A percentile compares a stretch with the other conserved stretches of the same genome.
These are phyloP conservation scores for Ellobius talpinus DNA, from an alignment of 2,113 vertebrate species.

Conservation along the genomic window DNA sequence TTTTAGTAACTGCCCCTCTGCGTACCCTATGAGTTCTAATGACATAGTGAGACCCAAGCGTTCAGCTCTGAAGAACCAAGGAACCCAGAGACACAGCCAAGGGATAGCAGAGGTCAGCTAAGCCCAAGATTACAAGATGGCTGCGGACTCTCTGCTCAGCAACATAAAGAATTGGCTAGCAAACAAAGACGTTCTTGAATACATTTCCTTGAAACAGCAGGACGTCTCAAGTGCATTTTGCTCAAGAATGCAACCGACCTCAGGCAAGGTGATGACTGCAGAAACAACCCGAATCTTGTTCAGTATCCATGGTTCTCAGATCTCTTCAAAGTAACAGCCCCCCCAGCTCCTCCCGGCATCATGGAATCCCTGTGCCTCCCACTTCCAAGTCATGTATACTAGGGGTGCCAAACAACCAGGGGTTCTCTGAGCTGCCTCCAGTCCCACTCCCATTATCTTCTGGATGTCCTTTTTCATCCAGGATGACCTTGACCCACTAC, in stretches of 20 bases:
- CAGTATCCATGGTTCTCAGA: neutral
- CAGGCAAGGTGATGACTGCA: neutral
- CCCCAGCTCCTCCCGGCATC: neutral
- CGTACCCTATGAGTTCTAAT: neutral
- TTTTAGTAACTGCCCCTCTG: neutral
- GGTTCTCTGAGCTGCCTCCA: neutral
- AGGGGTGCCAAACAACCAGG: fast-evolving
- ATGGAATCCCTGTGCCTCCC: neutral
- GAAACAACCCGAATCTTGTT: neutral
- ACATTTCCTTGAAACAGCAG: neutral
- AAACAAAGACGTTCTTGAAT: slow-evolving; percentile 13
- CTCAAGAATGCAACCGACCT: neutral
- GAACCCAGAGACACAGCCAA: neutral
- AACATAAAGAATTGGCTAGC: neutral
- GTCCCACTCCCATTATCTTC: too few relatives aligned
- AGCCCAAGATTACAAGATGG: neutral
- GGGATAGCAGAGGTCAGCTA: neutral
- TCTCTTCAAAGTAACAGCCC: neutral
- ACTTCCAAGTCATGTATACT: neutral
- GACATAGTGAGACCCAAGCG: neutral
- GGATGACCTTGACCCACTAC: neutral
- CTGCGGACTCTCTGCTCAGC: neutral
- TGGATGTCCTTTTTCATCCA: neutral
- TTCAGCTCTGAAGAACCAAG: slow-evolving; percentile 8
- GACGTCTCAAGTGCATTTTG: neutral